Evolutionary conservation across 2,888 invertebrate genomes (phyloP).

Genomic region (Plebejus argus): DNA sequence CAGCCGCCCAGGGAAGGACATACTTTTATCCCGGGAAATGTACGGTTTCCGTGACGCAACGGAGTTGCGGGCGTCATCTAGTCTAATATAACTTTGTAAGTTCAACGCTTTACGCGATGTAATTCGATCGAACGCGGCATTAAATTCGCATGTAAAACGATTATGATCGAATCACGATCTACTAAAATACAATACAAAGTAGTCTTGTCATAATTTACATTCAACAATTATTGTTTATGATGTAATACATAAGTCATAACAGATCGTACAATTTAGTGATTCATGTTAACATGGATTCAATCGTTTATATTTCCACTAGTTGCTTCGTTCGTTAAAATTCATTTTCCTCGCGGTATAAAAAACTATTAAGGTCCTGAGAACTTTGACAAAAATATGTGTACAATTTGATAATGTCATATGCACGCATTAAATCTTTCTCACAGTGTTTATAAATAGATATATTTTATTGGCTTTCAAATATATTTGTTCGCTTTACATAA

Average conservation of each 20-base stretch:
- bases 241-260: conserved; percentile 13
- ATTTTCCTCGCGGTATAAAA: neutral
- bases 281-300: neutral
- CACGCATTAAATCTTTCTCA: too few species aligned
- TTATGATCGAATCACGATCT: neutral
- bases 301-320: neutral
- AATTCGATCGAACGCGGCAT: conserved; percentile 1
- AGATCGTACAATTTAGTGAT: conserved; percentile 1
- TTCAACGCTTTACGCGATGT: neutral
- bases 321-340: neutral
- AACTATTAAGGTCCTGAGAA: too few species aligned
- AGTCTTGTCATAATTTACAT: neutral
- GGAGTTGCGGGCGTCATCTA: too few species aligned
- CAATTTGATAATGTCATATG: too few species aligned
- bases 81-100: neutral
- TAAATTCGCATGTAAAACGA: neutral
- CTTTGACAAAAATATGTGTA: too few species aligned
- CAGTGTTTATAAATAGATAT: neutral
- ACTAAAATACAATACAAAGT: neutral
- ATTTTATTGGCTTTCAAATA: neutral
- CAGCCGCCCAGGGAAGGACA: too few species aligned
- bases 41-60: too few species aligned
- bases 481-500: neutral
- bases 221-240: conserved; percentile 17
- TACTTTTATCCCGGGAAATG: too few species aligned